Conservation (phyloP, 2,797 vertebrate genomes). For the Manis pentadactyla region DNA sequence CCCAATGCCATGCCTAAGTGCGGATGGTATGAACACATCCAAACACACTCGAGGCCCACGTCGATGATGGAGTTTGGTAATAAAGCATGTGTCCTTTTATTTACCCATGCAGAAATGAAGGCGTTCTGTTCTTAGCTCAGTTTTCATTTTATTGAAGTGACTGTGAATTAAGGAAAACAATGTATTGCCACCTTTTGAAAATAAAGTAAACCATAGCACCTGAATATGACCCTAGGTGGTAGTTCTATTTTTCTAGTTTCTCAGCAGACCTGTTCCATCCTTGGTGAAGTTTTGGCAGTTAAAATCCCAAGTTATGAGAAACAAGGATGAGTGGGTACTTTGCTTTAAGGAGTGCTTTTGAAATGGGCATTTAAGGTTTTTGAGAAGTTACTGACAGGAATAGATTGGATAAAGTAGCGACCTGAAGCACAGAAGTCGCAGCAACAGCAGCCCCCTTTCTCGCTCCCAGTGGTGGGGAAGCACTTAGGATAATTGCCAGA, state of each 20-base stretch:
- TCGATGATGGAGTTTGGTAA: background rate
- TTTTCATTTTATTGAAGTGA: background rate
- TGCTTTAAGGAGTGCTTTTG: constrained; percentile 74
- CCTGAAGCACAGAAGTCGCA: constrained; percentile 69
- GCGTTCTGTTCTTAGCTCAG: background rate
- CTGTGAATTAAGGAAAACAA: constrained; percentile 36
- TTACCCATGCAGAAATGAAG: background rate
- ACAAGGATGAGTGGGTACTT: constrained; percentile 66
- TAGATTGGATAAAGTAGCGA: constrained; percentile 81
- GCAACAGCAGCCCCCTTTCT: constrained; percentile 73
- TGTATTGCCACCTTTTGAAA: background rate
- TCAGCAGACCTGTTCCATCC: background rate
- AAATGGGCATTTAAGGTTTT: constrained; percentile 76
- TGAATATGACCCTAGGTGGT: background rate
- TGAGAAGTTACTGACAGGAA: constrained; percentile 80
- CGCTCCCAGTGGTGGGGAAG: constrained; percentile 69
- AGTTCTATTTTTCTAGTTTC: background rate
- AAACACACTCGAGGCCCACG: too few species aligned
- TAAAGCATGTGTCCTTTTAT: background rate
- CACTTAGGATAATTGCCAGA: constrained; percentile 82
- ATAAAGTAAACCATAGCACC: background rate
- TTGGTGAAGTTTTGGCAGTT: constrained; percentile 51
- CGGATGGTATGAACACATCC: background rate
- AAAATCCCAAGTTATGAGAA: constrained; percentile 63
- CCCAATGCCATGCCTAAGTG: background rate